These are phyloP conservation scores for Miichthys miiuy DNA, from an alignment of 2,797 vertebrate species.

Conservation along the genomic window DNA sequence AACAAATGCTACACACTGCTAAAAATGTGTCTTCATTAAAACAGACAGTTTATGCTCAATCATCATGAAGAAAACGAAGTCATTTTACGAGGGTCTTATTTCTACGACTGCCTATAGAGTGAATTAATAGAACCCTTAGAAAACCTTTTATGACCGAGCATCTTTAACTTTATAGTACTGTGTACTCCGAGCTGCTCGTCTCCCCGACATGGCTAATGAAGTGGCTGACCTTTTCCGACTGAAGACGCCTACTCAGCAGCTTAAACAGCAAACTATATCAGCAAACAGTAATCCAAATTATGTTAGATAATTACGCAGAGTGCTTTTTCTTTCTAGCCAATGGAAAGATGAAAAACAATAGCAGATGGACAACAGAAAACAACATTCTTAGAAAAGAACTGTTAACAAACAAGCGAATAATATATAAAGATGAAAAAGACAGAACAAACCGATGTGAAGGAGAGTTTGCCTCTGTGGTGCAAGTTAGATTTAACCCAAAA, in stretches of 20 bases:
- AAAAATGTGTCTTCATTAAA: background rate
- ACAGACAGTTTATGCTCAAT: background rate
- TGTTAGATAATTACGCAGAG: slow-evolving; percentile 35
- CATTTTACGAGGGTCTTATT: background rate
- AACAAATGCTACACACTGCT: background rate
- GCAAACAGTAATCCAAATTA: slow-evolving; percentile 50
- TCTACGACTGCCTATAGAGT: slow-evolving; percentile 5
- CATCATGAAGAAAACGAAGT: background rate
- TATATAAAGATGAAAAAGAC: background rate
- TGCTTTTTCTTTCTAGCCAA: background rate
- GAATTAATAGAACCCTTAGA: slow-evolving; percentile 9
- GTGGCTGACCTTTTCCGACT: slow-evolving; percentile 63
- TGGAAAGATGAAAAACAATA: slow-evolving; percentile 24
- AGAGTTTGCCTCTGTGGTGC: background rate
- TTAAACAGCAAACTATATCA: slow-evolving; percentile 54
- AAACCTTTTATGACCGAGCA: slow-evolving; percentile 12
- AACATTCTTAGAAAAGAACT: background rate
- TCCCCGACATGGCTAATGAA: slow-evolving; percentile 58
- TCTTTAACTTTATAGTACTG: slow-evolving; percentile 21
- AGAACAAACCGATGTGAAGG: background rate
- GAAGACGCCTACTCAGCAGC: slow-evolving; percentile 58
- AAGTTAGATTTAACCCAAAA: too few species aligned
- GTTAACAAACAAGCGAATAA: background rate
- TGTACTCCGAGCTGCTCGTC: slow-evolving; percentile 23
- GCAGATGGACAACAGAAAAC: background rate